Conservation (phyloP, 2,888 invertebrate species). For the Nycteola revayana region DNA sequence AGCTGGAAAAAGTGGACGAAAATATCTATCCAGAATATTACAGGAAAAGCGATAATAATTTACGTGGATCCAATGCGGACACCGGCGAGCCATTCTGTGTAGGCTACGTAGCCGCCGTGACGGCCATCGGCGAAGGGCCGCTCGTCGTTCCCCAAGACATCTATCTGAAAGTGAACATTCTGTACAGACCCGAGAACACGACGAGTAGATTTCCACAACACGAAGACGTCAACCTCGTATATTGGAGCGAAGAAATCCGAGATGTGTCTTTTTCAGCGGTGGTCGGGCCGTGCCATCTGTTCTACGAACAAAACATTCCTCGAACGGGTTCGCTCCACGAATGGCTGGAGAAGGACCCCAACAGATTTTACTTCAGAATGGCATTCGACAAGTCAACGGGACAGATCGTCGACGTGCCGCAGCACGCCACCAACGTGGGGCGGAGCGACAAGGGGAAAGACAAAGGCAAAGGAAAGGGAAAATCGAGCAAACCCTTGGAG, state of each 20-base stretch:
- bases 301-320: slow-evolving; percentile 83
- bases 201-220: slow-evolving; percentile 82
- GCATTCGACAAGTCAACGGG: slow-evolving; percentile 83
- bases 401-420: slow-evolving; percentile 83
- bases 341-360: slow-evolving; percentile 85
- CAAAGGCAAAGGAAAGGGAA: slow-evolving; percentile 86
- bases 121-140: slow-evolving; percentile 74
- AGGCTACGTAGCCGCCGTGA: slow-evolving; percentile 85
- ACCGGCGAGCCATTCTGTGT: slow-evolving; percentile 90
- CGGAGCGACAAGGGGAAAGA: slow-evolving; percentile 83
- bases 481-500: slow-evolving; percentile 68
- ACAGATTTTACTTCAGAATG: slow-evolving; percentile 88
- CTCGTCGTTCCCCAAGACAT: slow-evolving; percentile 82
- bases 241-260: slow-evolving; percentile 89
- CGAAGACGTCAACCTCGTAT: slow-evolving; percentile 87
- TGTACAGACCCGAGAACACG: slow-evolving; percentile 90
- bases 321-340: slow-evolving; percentile 74
- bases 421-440: slow-evolving; percentile 81
- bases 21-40: slow-evolving; percentile 91
- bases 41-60: slow-evolving; percentile 85
- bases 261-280: slow-evolving; percentile 83
- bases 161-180: slow-evolving; percentile 84
- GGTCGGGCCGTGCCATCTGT: slow-evolving; percentile 86
- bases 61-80: slow-evolving; percentile 87
- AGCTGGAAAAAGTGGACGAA: slow-evolving; percentile 84